Conservation (phyloP, 1,140 invertebrate species). For the Eriocheir sinensis region DNA sequence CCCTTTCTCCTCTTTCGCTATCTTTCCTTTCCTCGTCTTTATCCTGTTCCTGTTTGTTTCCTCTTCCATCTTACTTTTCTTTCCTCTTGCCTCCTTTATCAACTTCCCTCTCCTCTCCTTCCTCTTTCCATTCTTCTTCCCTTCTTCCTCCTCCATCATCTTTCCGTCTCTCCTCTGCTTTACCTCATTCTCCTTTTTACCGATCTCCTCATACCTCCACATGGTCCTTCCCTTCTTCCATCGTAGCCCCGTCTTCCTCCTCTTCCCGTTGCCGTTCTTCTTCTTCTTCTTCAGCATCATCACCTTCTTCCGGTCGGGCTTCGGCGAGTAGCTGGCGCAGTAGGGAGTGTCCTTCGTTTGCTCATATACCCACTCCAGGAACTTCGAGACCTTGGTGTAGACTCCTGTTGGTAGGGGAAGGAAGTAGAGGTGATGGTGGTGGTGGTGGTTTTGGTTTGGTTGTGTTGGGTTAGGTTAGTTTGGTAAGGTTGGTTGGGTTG, state of each 20-base stretch:
- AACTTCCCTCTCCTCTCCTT: not conserved
- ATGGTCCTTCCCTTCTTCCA: too few relatives aligned
- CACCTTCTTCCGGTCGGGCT: slow-evolving; percentile 34
- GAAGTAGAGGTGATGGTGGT: not conserved
- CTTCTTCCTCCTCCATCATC: not conserved
- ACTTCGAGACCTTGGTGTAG: slow-evolving; percentile 51
- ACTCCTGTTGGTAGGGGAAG: slow-evolving; percentile 5
- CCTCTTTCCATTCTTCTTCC: not conserved
- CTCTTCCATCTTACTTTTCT: not conserved
- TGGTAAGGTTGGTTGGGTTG: not conserved
- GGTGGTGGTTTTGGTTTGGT: too few relatives aligned
- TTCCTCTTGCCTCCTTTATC: not conserved
- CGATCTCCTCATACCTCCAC: too few relatives aligned
- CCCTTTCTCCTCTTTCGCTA: too few relatives aligned
- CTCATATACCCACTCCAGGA: slow-evolving; percentile 49
- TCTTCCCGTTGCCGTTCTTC: not conserved
- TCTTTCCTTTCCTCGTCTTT: not conserved
- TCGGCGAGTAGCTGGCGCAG: not conserved
- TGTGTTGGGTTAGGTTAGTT: too few relatives aligned
- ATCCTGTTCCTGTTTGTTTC: not conserved
- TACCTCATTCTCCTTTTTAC: not conserved
- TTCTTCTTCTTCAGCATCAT: not conserved
- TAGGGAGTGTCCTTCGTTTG: not conserved
- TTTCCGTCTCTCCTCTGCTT: not conserved
- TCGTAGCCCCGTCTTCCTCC: too few relatives aligned